Base-by-base conservation (phyloP, 2,888 invertebrate genomes). In the Idaea straminata region DNA sequence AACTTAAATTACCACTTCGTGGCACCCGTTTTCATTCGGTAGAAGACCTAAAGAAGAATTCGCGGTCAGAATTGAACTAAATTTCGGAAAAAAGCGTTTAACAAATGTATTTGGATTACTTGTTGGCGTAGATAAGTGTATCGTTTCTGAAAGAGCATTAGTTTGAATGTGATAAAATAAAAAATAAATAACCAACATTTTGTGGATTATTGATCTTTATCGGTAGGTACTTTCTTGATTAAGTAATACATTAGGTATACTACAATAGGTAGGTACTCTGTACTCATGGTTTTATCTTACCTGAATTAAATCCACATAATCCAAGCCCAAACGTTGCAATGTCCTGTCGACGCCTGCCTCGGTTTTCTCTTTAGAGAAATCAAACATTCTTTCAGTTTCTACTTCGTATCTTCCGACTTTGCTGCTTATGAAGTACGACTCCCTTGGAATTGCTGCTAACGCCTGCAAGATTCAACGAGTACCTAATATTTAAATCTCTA, bases 251-350 rank as follows among this genome's bases (percentile, higher is more conserved):
- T n/a, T n/a, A n/a, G n/a, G n/a, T n/a, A n/a, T n/a, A n/a, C n/a
- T n/a, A n/a, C n/a, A n/a, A n/a, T 16, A 13, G 16, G 15, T 47
- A 15, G 35, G 35, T 13, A 6, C 35, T 35, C 10, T 15, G 47
- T 6, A 7, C 10, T 7, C 0, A 6, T 7, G 47, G 47, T 4
- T 47, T 4, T 47, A 61, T 13, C 67, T 72, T 80, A 98, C 98
- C 94, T 98, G 98, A 79, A 99, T 95, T 35, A 99, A 87, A 83
- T 99, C 99, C 0, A 99, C 95, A 83, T 97, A 98, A 69, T 96
- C 95, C 66, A 98, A 78, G 0, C 96, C 95, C 15, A 99, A 91
- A 15, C 94, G 89, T 66, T 93, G 81, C 61, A 99, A 92, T 70
- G 98, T 98, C 64, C 93, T 94, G 64, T 97, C 95, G 10, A 99